These are phyloP conservation scores for Chymomyza fuscimana DNA, from an alignment of 2,888 invertebrate species.

Conservation along the genomic window DNA sequence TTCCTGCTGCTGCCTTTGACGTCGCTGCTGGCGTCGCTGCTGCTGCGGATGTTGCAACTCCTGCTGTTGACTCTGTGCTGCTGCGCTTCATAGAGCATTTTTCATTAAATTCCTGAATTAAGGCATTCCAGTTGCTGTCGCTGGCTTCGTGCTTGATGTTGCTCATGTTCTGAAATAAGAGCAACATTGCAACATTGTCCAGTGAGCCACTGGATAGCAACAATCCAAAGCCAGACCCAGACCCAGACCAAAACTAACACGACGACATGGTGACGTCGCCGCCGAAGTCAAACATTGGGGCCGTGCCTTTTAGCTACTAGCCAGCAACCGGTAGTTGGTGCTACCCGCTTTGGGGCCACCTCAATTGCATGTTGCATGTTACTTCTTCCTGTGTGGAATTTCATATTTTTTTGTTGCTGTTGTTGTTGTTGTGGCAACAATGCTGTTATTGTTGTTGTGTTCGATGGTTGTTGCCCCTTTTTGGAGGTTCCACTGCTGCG, in stretches of 20 bases:
- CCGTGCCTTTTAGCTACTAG: background rate
- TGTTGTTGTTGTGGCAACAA: background rate
- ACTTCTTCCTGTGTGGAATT: slow-evolving; percentile 42
- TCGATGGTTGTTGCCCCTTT: slow-evolving; percentile 43
- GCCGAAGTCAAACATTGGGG: slow-evolving; percentile 44
- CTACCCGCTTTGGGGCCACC: background rate
- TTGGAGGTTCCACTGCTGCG: slow-evolving; percentile 38
- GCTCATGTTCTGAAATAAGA: slow-evolving; percentile 67
- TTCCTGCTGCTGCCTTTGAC: slow-evolving; percentile 4
- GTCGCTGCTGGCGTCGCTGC: slow-evolving; percentile 10
- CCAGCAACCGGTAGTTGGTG: slow-evolving; percentile 2
- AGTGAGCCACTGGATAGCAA: slow-evolving; percentile 32
- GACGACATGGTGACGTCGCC: slow-evolving; percentile 22
- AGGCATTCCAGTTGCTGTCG: slow-evolving; percentile 57
- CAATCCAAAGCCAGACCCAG: slow-evolving; percentile 28
- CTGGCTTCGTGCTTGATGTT: slow-evolving; percentile 37
- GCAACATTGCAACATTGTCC: slow-evolving; percentile 67
- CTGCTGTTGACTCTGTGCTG: slow-evolving; percentile 23
- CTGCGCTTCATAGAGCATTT: slow-evolving; percentile 69
- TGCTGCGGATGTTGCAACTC: background rate
- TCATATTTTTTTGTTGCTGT: slow-evolving; percentile 52
- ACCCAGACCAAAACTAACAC: slow-evolving; percentile 51
- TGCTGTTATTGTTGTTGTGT: slow-evolving; percentile 14
- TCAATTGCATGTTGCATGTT: slow-evolving; percentile 15
- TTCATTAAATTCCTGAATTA: slow-evolving; percentile 75